These are phyloP conservation scores for Ochropacha duplaris DNA, from an alignment of 2,888 invertebrate genomes.

Conservation along the genomic window DNA sequence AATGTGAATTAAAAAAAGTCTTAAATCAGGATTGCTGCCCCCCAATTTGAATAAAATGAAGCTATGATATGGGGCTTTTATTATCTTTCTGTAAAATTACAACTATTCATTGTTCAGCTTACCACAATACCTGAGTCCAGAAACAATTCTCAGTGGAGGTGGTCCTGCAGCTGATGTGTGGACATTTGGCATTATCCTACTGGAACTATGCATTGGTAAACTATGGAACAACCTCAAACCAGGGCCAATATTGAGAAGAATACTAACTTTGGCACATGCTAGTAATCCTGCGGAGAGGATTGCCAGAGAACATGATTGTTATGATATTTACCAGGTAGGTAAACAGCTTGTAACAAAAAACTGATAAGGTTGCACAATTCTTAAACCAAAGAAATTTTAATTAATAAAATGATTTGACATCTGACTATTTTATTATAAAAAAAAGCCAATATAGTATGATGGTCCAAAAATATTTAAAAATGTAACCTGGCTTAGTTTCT, in stretches of 20 bases:
- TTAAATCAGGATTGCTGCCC: too few relatives aligned
- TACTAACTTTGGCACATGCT: constrained; percentile 87
- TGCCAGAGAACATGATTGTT: constrained; percentile 89
- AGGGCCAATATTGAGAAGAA: constrained; percentile 88
- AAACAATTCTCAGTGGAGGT: constrained; percentile 87
- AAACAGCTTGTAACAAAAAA: not conserved
- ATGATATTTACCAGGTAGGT: constrained; percentile 85
- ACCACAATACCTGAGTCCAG: constrained; percentile 91
- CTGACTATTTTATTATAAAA: too few relatives aligned
- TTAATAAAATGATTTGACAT: too few relatives aligned
- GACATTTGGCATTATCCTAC: constrained; percentile 95
- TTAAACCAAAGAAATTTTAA: too few relatives aligned
- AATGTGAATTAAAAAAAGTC: too few relatives aligned
- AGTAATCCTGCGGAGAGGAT: constrained; percentile 84
- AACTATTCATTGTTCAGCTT: constrained; percentile 76
- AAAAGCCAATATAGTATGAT: too few relatives aligned
- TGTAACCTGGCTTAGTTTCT: too few relatives aligned
- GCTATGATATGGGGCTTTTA: too few relatives aligned
- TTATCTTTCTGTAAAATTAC: too few relatives aligned
- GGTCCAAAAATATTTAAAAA: too few relatives aligned
- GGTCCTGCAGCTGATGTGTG: constrained; percentile 95
- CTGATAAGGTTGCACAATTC: not conserved
- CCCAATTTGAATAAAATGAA: too few relatives aligned
- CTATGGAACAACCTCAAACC: constrained; percentile 90
- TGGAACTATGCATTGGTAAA: constrained; percentile 89